These are phyloP conservation scores for Lasiurus cinereus DNA, from an alignment of 2,113 vertebrate species.

Conservation along the genomic window DNA sequence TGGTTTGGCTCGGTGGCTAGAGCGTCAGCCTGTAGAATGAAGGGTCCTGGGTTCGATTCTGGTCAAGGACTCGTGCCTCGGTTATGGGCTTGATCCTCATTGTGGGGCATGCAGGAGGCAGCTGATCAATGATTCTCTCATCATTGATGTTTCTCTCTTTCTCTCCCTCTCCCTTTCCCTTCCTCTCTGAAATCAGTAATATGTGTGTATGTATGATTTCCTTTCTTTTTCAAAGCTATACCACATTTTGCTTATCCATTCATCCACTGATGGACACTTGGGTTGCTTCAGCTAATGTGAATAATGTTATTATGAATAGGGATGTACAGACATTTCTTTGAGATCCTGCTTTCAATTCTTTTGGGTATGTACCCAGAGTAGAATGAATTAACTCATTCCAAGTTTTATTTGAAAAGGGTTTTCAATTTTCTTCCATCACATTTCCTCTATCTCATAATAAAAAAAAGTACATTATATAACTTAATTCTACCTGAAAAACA, in stretches of 20 bases:
- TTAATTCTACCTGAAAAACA: conserved; percentile 23
- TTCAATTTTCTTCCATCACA: not conserved
- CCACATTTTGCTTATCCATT: not conserved
- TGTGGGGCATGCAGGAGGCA: too few relatives aligned
- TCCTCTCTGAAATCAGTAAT: too few relatives aligned
- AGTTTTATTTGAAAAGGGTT: conserved; percentile 30
- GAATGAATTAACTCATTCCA: not conserved
- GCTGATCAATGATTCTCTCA: too few relatives aligned
- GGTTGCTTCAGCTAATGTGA: not conserved
- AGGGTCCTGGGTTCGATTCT: too few relatives aligned
- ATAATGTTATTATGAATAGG: not conserved
- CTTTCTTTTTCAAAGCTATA: not conserved
- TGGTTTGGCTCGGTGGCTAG: too few relatives aligned
- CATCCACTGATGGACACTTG: not conserved
- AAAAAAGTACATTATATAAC: not conserved
- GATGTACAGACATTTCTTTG: not conserved
- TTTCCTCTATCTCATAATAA: conserved; percentile 31
- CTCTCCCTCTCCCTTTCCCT: too few relatives aligned
- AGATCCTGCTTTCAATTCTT: not conserved
- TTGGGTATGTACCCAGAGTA: not conserved
- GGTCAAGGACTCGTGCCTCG: too few relatives aligned
- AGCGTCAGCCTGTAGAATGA: too few relatives aligned
- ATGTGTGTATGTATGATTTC: too few relatives aligned
- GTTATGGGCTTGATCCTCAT: too few relatives aligned
- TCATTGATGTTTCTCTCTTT: too few relatives aligned